A percentile compares a stretch with the other conserved stretches of the same genome.
These are phyloP conservation scores for Pagrus major DNA, from an alignment of 2,113 vertebrate genomes.

Conservation along the genomic window DNA sequence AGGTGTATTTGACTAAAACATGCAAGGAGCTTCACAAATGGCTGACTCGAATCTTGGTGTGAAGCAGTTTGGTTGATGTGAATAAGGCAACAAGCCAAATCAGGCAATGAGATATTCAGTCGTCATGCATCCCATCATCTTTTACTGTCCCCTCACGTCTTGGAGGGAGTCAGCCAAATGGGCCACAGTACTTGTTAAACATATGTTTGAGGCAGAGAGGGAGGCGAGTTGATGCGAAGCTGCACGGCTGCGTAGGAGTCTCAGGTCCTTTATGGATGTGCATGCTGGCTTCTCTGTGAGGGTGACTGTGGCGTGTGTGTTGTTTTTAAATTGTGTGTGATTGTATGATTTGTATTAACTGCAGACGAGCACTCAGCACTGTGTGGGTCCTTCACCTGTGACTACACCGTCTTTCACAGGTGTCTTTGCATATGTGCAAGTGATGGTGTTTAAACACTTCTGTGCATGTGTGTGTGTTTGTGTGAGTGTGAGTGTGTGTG, in stretches of 20 bases:
- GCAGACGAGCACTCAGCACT: neutral
- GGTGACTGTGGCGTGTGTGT: neutral
- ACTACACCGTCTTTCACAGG: conserved; percentile 9
- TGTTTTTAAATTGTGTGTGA: neutral
- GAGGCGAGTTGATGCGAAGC: conserved; percentile 29
- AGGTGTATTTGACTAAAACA: neutral
- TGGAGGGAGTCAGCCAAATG: conserved; percentile 32
- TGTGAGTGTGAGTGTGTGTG: conserved; percentile 24
- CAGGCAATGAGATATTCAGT: conserved; percentile 11
- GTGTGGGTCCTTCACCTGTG: conserved; percentile 15
- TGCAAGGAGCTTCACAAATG: neutral
- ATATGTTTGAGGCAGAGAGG: conserved; percentile 49
- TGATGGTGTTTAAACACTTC: conserved; percentile 45
- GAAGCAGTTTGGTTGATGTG: neutral
- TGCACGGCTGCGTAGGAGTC: conserved; percentile 28
- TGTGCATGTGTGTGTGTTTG: neutral
- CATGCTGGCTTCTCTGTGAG: conserved; percentile 15
- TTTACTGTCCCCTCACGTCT: conserved; percentile 19
- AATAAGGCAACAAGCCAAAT: conserved; percentile 1
- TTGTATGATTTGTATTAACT: conserved; percentile 13
- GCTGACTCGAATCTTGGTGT: neutral
- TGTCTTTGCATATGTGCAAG: conserved; percentile 26
- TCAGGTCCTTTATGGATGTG: conserved; percentile 2
- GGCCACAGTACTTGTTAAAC: conserved; percentile 52
- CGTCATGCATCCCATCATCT: neutral